Conservation (phyloP, 2,113 vertebrate species). For the Peromyscus polionotus region DNA sequence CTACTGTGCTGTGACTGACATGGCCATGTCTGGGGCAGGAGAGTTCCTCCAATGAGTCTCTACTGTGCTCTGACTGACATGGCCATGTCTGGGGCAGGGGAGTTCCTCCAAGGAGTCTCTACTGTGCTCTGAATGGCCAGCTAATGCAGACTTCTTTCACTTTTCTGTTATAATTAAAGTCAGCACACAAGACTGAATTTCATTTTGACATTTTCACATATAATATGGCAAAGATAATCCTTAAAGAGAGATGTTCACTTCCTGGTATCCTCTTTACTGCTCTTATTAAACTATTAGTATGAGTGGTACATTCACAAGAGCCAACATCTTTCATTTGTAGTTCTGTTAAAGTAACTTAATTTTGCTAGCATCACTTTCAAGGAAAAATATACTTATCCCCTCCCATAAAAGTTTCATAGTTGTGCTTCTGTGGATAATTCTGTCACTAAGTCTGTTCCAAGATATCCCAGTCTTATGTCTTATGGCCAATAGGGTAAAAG, state of each 20-base stretch:
- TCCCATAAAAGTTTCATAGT: not conserved
- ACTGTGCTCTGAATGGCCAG: not conserved
- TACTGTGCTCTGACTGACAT: not conserved
- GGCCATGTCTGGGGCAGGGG: not conserved
- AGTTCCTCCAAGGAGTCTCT: not conserved
- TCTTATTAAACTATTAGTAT: not conserved
- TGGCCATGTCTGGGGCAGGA: not conserved
- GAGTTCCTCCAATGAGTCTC: not conserved
- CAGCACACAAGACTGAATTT: not conserved
- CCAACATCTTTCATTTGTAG: not conserved
- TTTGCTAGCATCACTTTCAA: not conserved
- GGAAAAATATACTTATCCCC: not conserved
- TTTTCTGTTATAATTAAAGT: not conserved
- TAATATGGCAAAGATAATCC: not conserved
- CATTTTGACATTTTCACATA: not conserved
- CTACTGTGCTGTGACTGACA: too few relatives aligned
- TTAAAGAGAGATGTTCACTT: not conserved
- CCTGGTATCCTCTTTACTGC: not conserved
- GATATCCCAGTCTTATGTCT: not conserved
- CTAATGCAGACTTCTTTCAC: not conserved
- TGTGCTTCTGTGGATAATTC: not conserved
- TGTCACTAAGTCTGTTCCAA: not conserved
- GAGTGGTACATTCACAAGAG: not conserved
- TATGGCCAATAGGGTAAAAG: not conserved
- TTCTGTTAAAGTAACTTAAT: conserved; percentile 29